These are phyloP conservation scores for Leptoclinus maculatus DNA, from an alignment of 2,797 vertebrate genomes.

Conservation along the genomic window DNA sequence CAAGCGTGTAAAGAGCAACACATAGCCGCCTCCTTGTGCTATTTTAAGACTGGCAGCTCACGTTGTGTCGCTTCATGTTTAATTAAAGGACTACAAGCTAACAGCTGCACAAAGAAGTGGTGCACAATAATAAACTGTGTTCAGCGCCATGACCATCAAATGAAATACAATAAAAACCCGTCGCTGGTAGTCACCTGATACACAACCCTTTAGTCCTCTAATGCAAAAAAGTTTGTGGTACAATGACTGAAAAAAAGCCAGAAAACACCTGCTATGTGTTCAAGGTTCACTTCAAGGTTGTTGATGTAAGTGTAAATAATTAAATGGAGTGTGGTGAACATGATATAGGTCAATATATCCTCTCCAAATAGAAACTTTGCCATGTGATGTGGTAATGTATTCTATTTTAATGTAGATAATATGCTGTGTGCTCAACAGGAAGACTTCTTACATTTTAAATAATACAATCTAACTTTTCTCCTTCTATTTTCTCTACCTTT, in stretches of 20 bases:
- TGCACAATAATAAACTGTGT: background rate
- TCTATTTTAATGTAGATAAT: background rate
- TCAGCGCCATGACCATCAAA: background rate
- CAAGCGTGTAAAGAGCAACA: background rate
- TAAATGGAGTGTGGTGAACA: background rate
- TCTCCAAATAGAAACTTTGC: background rate
- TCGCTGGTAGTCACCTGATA: background rate
- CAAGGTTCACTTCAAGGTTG: no score
- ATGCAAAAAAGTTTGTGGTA: background rate
- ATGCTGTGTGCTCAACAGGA: background rate
- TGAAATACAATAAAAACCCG: background rate
- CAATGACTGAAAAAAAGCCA: background rate
- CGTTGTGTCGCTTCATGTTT: background rate
- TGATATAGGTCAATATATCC: background rate
- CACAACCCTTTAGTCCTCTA: background rate
- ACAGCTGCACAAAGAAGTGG: background rate
- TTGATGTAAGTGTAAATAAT: background rate
- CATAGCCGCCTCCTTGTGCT: background rate
- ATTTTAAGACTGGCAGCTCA: constrained; percentile 38
- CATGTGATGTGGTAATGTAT: background rate
- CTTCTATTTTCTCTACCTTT: background rate
- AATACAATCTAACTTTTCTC: background rate
- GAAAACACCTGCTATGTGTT: no score
- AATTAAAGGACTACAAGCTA: background rate
- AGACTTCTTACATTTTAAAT: background rate